Conservation (phyloP, 2,113 vertebrate species). For the Galemys pyrenaicus region DNA sequence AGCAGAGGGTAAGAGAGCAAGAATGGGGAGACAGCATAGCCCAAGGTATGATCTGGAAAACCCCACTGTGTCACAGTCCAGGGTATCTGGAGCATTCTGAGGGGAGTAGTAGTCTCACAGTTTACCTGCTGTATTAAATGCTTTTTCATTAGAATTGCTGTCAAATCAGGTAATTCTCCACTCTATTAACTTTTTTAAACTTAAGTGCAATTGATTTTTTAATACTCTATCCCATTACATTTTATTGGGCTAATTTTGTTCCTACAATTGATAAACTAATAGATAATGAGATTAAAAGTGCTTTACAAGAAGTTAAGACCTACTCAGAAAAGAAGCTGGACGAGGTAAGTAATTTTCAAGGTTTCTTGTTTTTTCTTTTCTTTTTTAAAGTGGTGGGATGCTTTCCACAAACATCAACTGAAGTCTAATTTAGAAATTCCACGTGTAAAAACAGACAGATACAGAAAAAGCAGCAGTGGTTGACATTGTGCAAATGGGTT, state of each 20-base stretch:
- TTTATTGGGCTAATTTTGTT: conserved; percentile 30
- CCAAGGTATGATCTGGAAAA: neutral
- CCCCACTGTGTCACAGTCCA: neutral
- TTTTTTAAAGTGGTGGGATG: neutral
- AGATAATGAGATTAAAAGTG: neutral
- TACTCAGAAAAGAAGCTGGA: neutral
- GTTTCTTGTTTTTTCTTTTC: neutral
- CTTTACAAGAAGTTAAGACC: neutral
- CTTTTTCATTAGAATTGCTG: conserved; percentile 37
- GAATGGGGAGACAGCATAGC: neutral
- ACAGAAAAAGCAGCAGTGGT: neutral
- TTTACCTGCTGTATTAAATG: neutral
- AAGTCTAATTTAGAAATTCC: neutral
- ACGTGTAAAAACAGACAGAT: neutral
- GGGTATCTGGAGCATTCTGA: neutral
- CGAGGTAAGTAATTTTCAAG: neutral
- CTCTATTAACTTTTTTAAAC: neutral
- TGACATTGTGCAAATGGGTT: neutral
- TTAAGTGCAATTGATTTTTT: conserved; percentile 27
- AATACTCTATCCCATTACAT: conserved; percentile 23
- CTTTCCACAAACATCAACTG: neutral
- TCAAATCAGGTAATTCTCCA: neutral
- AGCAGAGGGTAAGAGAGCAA: no score
- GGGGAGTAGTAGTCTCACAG: neutral
- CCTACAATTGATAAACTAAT: conserved; percentile 11